phyloP scores from a whole-genome alignment of 1,140 invertebrate genomes.

The Ctenoplectra terminalis region DNA sequence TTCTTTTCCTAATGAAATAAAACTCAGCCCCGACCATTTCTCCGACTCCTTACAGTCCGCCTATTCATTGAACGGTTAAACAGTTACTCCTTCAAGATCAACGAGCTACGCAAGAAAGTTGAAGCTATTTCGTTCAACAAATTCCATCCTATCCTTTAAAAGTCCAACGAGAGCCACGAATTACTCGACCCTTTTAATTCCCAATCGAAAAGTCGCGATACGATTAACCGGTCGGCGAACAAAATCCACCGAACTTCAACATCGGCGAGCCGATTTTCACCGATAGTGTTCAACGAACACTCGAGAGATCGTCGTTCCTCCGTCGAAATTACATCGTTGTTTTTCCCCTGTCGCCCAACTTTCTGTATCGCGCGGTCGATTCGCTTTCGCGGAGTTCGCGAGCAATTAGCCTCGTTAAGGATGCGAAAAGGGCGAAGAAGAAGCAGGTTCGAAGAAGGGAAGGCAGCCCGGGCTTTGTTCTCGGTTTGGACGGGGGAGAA shows the following conservation, averaged over 20 bases:
- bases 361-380: conserved; percentile 9
- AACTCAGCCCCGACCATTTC: neutral
- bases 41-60: neutral
- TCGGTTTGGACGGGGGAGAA: neutral
- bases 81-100: no score
- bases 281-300: conserved; percentile 58
- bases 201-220: conserved; percentile 26
- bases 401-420: conserved; percentile 68
- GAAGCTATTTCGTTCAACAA: neutral
- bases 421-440: conserved; percentile 24
- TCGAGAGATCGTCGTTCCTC: conserved; percentile 28
- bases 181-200: conserved; percentile 16
- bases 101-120: no score
- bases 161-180: neutral
- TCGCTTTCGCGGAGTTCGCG: conserved; percentile 43
- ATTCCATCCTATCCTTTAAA: neutral
- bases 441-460: conserved; percentile 41
- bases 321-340: conserved; percentile 51
- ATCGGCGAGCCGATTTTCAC: neutral
- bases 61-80: neutral
- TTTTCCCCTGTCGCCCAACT: conserved; percentile 47
- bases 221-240: conserved; percentile 5
- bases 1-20: neutral
- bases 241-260: conserved; percentile 15
- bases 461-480: conserved; percentile 45